A percentile compares a stretch with the other conserved stretches of the same genome.
Conservation (phyloP, 2,888 invertebrate genomes). For the Callosobruchus maculatus region DNA sequence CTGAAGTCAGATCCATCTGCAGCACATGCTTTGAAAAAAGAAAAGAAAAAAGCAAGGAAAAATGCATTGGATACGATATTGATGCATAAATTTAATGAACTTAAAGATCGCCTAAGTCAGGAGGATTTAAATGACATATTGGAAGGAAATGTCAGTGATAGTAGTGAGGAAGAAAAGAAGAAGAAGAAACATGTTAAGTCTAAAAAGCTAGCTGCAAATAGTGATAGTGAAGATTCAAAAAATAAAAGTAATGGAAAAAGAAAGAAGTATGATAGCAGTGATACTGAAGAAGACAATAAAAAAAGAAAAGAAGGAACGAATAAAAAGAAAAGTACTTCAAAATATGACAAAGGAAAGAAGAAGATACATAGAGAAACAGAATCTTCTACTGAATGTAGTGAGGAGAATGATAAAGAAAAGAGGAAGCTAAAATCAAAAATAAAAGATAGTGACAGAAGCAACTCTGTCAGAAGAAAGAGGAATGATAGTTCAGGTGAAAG, state of each 20-base stretch:
- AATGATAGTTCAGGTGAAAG: not conserved
- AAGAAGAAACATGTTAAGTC: not conserved
- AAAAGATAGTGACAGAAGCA: slow-evolving; percentile 4
- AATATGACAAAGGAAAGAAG: not conserved
- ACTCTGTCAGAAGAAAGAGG: slow-evolving; percentile 8
- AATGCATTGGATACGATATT: slow-evolving; percentile 64
- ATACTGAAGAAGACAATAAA: slow-evolving; percentile 29
- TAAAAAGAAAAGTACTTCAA: slow-evolving; percentile 6
- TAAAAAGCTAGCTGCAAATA: slow-evolving; percentile 4
- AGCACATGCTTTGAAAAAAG: slow-evolving; percentile 27
- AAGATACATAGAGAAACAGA: not conserved
- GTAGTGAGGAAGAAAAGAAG: slow-evolving; percentile 29
- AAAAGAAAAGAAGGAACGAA: slow-evolving; percentile 13
- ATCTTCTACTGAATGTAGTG: slow-evolving; percentile 25
- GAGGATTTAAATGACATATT: slow-evolving; percentile 44
- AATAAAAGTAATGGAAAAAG: slow-evolving; percentile 1
- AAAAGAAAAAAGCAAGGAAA: slow-evolving; percentile 46
- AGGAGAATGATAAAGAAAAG: slow-evolving; percentile 18
- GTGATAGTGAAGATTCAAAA: slow-evolving; percentile 20
- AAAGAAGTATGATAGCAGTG: slow-evolving; percentile 7
- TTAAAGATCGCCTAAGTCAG: slow-evolving; percentile 55
- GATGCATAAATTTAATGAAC: slow-evolving; percentile 66
- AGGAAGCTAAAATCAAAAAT: slow-evolving; percentile 10
- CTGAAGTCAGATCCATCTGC: slow-evolving; percentile 24
- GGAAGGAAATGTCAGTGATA: slow-evolving; percentile 44